A percentile compares a stretch with the other conserved stretches of the same genome.
These are phyloP conservation scores for Gnathonemus longibarbis DNA, from an alignment of 2,113 vertebrate species.

Conservation along the genomic window DNA sequence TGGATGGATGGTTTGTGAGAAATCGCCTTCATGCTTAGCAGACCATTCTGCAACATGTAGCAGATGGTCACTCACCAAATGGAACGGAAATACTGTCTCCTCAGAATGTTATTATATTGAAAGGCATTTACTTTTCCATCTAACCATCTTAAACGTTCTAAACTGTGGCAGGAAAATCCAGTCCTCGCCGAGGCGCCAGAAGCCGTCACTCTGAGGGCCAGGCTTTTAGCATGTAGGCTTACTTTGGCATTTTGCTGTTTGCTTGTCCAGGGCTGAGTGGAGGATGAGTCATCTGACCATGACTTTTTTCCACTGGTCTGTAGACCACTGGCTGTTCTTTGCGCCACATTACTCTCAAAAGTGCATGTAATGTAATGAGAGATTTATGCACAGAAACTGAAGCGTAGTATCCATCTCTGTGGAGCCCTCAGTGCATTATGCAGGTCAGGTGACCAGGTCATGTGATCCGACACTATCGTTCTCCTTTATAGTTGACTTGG, in stretches of 20 bases:
- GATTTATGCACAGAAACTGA: neutral
- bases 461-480: neutral
- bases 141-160: neutral
- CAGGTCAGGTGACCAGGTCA: neutral
- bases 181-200: neutral
- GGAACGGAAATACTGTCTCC: neutral
- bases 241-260: neutral
- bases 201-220: neutral
- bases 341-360: neutral
- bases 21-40: neutral
- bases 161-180: neutral
- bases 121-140: neutral
- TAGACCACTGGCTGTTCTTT: neutral
- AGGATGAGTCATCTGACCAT: neutral
- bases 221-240: neutral
- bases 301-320: neutral
- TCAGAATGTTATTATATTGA: neutral
- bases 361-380: neutral
- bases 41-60: neutral
- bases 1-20: neutral
- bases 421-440: neutral
- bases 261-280: neutral
- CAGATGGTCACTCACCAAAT: neutral
- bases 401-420: neutral
- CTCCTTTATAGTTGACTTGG: neutral